Evolutionary conservation across 2,888 invertebrate species (phyloP), one percentile per base, ranked within the genome.

Genomic region (Harpalus rubripes): DNA sequence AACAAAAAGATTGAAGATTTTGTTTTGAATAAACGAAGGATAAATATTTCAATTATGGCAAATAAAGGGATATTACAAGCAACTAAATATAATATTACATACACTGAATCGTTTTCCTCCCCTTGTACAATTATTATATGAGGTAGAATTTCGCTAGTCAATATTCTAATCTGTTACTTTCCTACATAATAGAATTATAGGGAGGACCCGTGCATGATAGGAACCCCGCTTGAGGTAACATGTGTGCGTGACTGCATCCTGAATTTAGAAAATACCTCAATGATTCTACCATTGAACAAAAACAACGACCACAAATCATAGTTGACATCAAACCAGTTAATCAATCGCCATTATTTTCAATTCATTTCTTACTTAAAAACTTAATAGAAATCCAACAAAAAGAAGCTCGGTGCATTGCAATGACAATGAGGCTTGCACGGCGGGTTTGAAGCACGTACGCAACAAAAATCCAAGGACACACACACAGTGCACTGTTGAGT

Each of bases 281-380:
- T 52, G 44, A 52, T 52, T 12, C 44, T 52, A 52, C 12, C 44
- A 12, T 52, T 52, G 44, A 8, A 52, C 44, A 63, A 74, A 74
- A 44, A n/a, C 18, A 41, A 74, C 16, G 72, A 5, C 16, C 18
- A 74, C 39, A 68, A 12, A 68, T 68, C 68, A 68, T 68, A 68
- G 39, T 68, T 39, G 32, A 68, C 68, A 26, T 68, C 39, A 26
- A 68, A 68, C 68, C 68, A 68, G 68, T 68, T 68, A 68, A 68
- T 68, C 32, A 68, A 68, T 68, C 68, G 68, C n/a, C 68, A 65
- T 68, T 68, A 68, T 68, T 68, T 68, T 68, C 68, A 68, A 68
- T 68, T 68, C 26, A 26, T 32, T 68, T 32, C 32, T n/a, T 12
- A 22, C 10, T 26, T 68, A 68, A 68, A 68, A 68, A 68, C 68